phyloP scores from a whole-genome alignment of 2,888 invertebrate genomes.

The Tenodera sinensis region DNA sequence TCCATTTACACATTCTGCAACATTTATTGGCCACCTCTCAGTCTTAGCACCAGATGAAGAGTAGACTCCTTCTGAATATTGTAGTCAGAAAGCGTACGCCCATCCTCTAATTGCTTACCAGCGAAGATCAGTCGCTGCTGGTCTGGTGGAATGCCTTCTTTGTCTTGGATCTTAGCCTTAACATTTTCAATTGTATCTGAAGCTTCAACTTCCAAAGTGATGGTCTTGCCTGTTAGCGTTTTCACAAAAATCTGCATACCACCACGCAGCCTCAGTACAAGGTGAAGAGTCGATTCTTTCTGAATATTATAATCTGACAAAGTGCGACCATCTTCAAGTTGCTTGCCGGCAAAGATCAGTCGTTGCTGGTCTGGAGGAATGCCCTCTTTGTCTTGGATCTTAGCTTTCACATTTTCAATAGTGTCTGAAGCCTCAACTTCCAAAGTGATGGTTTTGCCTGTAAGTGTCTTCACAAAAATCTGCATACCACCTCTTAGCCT shows the following conservation, averaged over 20 bases:
- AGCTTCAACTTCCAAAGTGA: slow-evolving; percentile 65
- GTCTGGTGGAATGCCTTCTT: no score
- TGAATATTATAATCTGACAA: slow-evolving; percentile 57
- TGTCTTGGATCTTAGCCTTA: no score
- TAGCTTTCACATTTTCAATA: slow-evolving; percentile 59
- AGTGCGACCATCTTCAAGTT: slow-evolving; percentile 50
- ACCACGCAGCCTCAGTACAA: slow-evolving; percentile 57
- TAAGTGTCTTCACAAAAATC: slow-evolving; percentile 59
- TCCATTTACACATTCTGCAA: neutral
- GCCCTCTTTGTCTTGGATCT: slow-evolving; percentile 47
- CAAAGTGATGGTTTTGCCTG: slow-evolving; percentile 55
- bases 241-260: slow-evolving; percentile 97
- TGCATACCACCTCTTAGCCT: slow-evolving; percentile 63
- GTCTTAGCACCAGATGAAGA: neutral
- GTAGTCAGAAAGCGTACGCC: no score
- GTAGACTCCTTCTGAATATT: neutral
- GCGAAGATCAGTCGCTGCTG: no score
- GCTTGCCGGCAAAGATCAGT: slow-evolving; percentile 38
- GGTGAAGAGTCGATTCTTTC: slow-evolving; percentile 55
- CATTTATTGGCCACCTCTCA: neutral
- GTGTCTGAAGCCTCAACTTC: slow-evolving; percentile 58
- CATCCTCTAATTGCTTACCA: no score
- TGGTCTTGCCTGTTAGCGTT: slow-evolving; percentile 90
- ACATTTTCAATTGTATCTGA: no score
- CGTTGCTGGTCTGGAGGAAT: slow-evolving; percentile 32